A percentile compares a stretch with the other conserved stretches of the same genome.
Conservation (phyloP, 2,888 invertebrate genomes). For the Argyresthia albistria region DNA sequence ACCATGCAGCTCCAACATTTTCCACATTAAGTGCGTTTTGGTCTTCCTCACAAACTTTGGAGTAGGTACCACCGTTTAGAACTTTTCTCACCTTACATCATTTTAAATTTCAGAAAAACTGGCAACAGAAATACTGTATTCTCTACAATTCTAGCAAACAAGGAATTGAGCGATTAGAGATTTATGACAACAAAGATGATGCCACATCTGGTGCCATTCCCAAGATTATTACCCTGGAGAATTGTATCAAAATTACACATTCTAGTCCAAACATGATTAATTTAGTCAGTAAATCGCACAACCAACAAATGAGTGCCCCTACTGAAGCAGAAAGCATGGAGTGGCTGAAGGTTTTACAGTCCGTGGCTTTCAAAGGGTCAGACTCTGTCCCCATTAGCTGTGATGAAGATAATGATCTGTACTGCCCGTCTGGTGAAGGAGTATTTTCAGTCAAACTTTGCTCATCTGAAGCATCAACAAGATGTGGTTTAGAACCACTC, state of each 20-base stretch:
- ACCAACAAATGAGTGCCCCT: conserved; percentile 71
- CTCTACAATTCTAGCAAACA: conserved; percentile 87
- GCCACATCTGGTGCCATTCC: conserved; percentile 73
- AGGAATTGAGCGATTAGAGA: conserved; percentile 88
- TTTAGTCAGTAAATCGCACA: conserved; percentile 84
- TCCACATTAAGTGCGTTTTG: not conserved
- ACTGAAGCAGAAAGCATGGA: conserved; percentile 80
- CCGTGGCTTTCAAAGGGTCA: conserved; percentile 84
- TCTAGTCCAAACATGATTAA: conserved; percentile 74
- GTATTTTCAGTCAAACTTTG: conserved; percentile 84
- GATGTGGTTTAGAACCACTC: conserved; percentile 81
- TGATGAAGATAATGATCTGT: conserved; percentile 91
- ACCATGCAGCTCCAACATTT: too few relatives aligned
- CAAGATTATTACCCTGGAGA: conserved; percentile 87
- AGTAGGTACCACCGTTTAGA: not conserved
- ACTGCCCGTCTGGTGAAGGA: conserved; percentile 88
- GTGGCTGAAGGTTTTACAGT: conserved; percentile 86
- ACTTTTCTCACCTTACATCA: not conserved
- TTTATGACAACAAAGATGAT: conserved; percentile 87
- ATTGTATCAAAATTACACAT: conserved; percentile 88
- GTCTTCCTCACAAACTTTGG: not conserved
- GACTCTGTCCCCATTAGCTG: conserved; percentile 73
- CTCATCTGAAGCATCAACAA: conserved; percentile 83
- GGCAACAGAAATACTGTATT: conserved; percentile 85
- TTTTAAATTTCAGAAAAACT: conserved; percentile 77